Evolutionary conservation across 1,140 invertebrate species (phyloP).

Genomic region (Papilio helenus): DNA sequence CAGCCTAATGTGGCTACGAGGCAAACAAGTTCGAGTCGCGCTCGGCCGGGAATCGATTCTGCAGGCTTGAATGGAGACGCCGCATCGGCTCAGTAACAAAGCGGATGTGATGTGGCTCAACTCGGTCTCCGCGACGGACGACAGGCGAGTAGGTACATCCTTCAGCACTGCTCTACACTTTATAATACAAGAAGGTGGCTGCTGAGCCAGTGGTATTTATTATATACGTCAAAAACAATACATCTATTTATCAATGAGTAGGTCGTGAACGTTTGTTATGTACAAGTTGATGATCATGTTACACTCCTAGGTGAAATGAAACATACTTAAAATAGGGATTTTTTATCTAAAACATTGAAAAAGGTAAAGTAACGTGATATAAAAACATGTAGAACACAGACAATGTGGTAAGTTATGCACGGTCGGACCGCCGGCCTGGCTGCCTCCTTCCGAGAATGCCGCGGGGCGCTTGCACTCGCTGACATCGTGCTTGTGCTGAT

Average conservation of each 20-base stretch:
- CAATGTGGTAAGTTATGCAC: not conserved
- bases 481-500: not conserved
- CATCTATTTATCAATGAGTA: too few species aligned
- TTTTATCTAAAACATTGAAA: not conserved
- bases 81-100: not conserved
- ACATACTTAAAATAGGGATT: not conserved
- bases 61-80: not conserved
- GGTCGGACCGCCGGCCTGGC: not conserved
- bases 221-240: too few species aligned
- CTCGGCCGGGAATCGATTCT: not conserved
- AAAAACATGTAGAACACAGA: not conserved
- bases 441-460: not conserved
- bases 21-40: not conserved
- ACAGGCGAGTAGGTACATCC: too few species aligned
- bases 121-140: too few species aligned
- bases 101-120: not conserved
- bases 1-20: not conserved
- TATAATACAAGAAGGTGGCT: too few species aligned
- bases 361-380: not conserved
- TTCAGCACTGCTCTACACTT: too few species aligned
- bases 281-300: too few species aligned
- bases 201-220: too few species aligned
- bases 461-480: not conserved
- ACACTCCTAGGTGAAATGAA: too few species aligned
- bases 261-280: too few species aligned